Base-by-base conservation (phyloP, 2,113 vertebrate species). In the Labeo catla region DNA sequence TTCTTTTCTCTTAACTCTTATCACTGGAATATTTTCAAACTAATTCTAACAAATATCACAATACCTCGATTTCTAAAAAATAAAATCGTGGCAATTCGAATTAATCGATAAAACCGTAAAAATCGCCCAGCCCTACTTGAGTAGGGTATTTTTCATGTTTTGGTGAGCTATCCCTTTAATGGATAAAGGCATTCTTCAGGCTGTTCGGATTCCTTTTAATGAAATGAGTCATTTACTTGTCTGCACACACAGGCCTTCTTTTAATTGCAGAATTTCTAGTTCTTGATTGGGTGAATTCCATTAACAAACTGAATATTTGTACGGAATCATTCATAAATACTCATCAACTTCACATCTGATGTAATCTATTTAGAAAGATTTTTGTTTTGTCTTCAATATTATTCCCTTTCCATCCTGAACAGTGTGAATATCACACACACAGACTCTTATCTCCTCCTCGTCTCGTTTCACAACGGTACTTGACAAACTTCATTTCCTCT, bases 401-500 rank as follows among this genome's bases (percentile, higher is more conserved):
- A 39, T 61, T 61, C 19, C 36, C 36, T 43, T n/a, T 43, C 21
- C 13, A 45, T 23, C 36, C 16, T 8, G 11, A 80, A 34, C 28
- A 52, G 34, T 74, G 52, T 45, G 68, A 74, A 84, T 43, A 74
- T 59, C 19, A 0, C 68, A 47, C 50, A 45, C 52, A 28, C 50
- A 59, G 68, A n/a, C 52, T 36, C 11, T 50, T 77, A 59, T 65
- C 34, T n/a, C 11, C 7, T 16, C 39, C 28, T 28, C 0, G 19
- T 21, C 43, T 76, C 15, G 6, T 23, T 80, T 63, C n/a, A 81
- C 43, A 81, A 43, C 4, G n/a, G 59, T 81, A 36, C 63, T 70
- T 82, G 23, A 82, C 61, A 63, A 80, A 82, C 63, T 79, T 85
- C 0, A 85, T 79, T 85, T 85, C 63, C 84, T 85, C 49, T 57